These are phyloP conservation scores for Philaethria dido DNA, from an alignment of 2,888 invertebrate species.

Conservation along the genomic window DNA sequence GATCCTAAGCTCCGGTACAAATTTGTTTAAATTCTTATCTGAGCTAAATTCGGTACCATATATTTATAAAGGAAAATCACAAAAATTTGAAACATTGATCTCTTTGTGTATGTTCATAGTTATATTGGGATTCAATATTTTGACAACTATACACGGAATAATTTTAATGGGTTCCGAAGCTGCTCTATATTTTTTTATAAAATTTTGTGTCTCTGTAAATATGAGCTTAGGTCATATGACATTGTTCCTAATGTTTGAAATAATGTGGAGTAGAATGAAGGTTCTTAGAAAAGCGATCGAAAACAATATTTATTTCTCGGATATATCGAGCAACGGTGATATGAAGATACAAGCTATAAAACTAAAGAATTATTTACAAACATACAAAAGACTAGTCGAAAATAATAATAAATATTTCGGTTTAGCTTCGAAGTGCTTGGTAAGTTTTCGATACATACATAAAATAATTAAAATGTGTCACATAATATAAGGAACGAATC, in stretches of 20 bases:
- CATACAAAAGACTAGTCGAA: conserved; percentile 7
- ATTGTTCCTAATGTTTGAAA: conserved; percentile 28
- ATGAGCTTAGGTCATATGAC: conserved; percentile 13
- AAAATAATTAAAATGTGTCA: no score
- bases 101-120: conserved; percentile 1
- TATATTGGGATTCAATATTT: not conserved
- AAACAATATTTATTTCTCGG: conserved; percentile 9
- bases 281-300: conserved; percentile 30
- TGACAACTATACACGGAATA: not conserved
- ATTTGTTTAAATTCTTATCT: conserved; percentile 7
- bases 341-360: not conserved
- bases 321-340: not conserved
- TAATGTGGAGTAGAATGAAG: conserved; percentile 29
- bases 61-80: not conserved
- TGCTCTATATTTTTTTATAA: not conserved
- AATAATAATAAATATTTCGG: conserved; percentile 17
- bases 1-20: not conserved
- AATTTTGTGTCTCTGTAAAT: not conserved
- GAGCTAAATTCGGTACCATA: not conserved
- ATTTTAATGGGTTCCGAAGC: no score
- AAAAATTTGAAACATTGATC: conserved; percentile 6
- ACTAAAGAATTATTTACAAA: conserved; percentile 21
- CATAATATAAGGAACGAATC: no score
- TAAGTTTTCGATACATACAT: not conserved
- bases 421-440: conserved; percentile 23